Conservation (phyloP, 2,888 invertebrate genomes). For the Rhodophaea formosa region DNA sequence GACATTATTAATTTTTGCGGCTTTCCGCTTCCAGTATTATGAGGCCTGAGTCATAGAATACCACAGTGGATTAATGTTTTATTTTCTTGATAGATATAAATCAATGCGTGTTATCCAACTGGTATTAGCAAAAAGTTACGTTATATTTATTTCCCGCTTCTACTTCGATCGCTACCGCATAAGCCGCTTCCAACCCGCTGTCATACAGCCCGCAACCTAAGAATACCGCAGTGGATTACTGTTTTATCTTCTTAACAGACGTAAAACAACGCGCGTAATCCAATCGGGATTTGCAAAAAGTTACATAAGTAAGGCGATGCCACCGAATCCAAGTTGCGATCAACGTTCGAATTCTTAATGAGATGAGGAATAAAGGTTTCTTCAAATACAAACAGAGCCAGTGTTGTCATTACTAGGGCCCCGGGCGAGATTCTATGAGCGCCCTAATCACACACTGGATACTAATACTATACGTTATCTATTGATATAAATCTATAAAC, state of each 20-base stretch:
- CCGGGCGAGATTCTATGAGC: too few relatives aligned
- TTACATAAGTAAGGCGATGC: conserved; percentile 1
- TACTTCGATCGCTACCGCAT: background rate
- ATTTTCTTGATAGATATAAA: conserved; percentile 14
- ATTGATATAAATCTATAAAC: too few relatives aligned
- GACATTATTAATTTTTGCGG: background rate
- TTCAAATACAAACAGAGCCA: background rate
- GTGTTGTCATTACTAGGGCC: too few relatives aligned
- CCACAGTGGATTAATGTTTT: conserved; percentile 1
- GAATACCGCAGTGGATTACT: conserved; percentile 3
- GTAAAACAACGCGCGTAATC: conserved; percentile 18
- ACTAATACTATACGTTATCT: too few relatives aligned
- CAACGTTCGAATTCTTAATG: conserved; percentile 10
- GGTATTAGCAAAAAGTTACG: conserved; percentile 7
- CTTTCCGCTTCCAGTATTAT: background rate
- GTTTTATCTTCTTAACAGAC: conserved; percentile 18
- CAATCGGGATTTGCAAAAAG: conserved; percentile 14
- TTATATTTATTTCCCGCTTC: background rate
- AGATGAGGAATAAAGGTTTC: background rate
- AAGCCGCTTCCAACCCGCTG: background rate
- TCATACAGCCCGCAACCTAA: background rate
- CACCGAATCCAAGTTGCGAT: conserved; percentile 9
- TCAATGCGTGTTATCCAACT: conserved; percentile 2
- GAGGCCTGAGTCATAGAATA: background rate
- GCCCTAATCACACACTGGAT: too few relatives aligned